Evolutionary conservation across 2,113 vertebrate genomes (phyloP).

Genomic region (Vicugna pacos): DNA sequence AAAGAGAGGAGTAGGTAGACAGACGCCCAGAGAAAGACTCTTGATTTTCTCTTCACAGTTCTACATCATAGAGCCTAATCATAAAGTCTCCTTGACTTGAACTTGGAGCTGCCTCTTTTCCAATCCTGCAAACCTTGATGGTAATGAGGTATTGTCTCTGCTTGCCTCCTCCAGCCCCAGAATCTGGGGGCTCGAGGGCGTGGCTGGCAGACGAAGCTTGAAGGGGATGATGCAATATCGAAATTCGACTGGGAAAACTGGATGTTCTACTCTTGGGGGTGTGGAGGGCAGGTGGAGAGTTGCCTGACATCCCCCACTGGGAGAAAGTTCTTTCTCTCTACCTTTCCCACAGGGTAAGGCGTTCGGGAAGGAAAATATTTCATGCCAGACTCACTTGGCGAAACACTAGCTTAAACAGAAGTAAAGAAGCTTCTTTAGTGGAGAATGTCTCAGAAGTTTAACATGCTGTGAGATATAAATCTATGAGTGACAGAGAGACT

Average conservation of each 20-base stretch:
- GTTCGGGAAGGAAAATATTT: neutral
- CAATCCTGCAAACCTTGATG: neutral
- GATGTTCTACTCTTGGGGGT: neutral
- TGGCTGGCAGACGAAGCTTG: neutral
- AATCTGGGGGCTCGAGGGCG: neutral
- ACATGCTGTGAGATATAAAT: neutral
- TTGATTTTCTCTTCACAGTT: neutral
- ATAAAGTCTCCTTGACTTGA: neutral
- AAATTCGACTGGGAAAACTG: constrained; percentile 37
- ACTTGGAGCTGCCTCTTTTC: neutral
- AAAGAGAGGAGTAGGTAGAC: neutral
- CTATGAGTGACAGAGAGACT: neutral
- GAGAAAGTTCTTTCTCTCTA: neutral
- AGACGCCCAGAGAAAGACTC: neutral
- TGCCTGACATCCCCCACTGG: neutral
- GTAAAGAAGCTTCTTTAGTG: neutral
- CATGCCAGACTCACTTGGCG: neutral
- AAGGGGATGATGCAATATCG: constrained; percentile 7
- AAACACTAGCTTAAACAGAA: constrained; percentile 8
- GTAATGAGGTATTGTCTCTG: neutral
- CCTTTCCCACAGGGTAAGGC: neutral
- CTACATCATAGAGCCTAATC: neutral
- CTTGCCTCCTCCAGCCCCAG: neutral
- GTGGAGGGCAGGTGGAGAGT: neutral
- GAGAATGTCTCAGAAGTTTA: neutral